phyloP scores from a whole-genome alignment of 2,113 vertebrate species.

The Crocuta crocuta region DNA sequence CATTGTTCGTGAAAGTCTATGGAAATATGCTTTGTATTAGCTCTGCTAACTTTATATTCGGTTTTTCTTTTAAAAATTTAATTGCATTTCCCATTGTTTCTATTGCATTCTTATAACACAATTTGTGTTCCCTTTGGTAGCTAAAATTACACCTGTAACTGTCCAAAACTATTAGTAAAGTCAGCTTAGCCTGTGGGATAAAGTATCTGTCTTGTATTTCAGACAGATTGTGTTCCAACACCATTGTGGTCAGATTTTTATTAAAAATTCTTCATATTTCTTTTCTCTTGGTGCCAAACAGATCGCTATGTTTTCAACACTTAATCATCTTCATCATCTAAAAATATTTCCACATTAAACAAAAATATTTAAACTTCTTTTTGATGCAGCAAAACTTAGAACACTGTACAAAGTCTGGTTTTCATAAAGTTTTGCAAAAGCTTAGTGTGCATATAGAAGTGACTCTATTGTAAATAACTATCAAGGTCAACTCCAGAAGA shows the following conservation, averaged over 20 bases:
- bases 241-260: conserved; percentile 84
- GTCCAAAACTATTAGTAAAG: conserved; percentile 83
- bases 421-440: conserved; percentile 74
- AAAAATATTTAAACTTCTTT: conserved; percentile 83
- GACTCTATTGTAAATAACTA: background rate
- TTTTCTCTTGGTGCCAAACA: conserved; percentile 82
- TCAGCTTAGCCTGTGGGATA: conserved; percentile 78
- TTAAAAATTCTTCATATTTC: conserved; percentile 86
- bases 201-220: conserved; percentile 84
- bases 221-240: conserved; percentile 84
- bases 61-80: conserved; percentile 79
- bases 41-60: conserved; percentile 70
- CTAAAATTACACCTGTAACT: conserved; percentile 85
- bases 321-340: conserved; percentile 85
- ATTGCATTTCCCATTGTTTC: conserved; percentile 80
- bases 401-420: conserved; percentile 77
- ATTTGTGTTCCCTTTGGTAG: conserved; percentile 81
- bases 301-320: conserved; percentile 83
- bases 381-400: conserved; percentile 79
- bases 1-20: conserved; percentile 27
- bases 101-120: conserved; percentile 76
- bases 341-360: conserved; percentile 85
- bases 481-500: conserved; percentile 27
- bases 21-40: conserved; percentile 76
- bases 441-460: background rate